These are phyloP conservation scores for Eupeodes corollae DNA, from an alignment of 1,140 invertebrate genomes.

Conservation along the genomic window DNA sequence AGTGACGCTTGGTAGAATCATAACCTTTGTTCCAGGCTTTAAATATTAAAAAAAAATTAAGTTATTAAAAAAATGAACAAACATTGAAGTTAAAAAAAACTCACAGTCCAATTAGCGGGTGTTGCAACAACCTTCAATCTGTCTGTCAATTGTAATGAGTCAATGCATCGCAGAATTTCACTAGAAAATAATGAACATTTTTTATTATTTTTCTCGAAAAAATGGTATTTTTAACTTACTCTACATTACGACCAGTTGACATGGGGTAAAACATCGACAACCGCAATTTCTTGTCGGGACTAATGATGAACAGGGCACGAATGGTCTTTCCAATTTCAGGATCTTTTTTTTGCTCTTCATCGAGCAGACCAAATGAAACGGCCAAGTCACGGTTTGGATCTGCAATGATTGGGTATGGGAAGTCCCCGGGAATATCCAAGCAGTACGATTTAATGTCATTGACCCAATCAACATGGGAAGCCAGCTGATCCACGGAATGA, in stretches of 20 bases:
- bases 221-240: conserved; percentile 46
- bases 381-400: conserved; percentile 63
- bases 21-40: conserved; percentile 60
- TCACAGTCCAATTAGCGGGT: conserved; percentile 73
- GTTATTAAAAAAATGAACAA: neutral
- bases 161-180: conserved; percentile 75
- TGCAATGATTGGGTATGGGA: conserved; percentile 77
- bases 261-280: conserved; percentile 77
- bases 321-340: conserved; percentile 52
- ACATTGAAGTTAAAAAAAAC: conserved; percentile 12
- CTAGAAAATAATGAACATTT: conserved; percentile 37
- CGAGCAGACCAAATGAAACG: conserved; percentile 70
- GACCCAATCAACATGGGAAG: conserved; percentile 66
- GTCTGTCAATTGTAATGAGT: conserved; percentile 71
- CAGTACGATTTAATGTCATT: conserved; percentile 64
- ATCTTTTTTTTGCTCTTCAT: conserved; percentile 58
- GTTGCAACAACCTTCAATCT: conserved; percentile 60
- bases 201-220: neutral
- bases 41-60: conserved; percentile 22
- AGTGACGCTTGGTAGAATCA: conserved; percentile 61
- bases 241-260: conserved; percentile 78
- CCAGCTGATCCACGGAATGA: conserved; percentile 65
- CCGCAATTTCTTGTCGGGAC: conserved; percentile 62
- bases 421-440: conserved; percentile 46
- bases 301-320: conserved; percentile 72